Evolutionary conservation across 2,797 vertebrate species (phyloP), one percentile per base, ranked within the genome.

Genomic region (Avahi laniger): DNA sequence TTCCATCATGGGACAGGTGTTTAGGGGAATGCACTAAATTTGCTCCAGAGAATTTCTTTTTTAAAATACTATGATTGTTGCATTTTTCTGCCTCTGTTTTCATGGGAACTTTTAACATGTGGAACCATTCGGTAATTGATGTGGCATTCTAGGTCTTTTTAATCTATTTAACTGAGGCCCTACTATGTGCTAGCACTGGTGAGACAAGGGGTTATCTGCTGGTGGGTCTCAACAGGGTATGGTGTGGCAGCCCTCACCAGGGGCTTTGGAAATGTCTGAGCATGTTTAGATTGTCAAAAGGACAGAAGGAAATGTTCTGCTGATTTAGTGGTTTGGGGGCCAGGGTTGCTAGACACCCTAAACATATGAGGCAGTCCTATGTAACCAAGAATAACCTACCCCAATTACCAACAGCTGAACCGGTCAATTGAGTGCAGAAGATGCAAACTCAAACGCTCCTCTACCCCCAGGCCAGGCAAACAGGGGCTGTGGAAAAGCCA

Each of bases 1-100:
- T 35, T 9, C n/a, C 75, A 83, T 57, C 10, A 14, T 63, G 84
- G 83, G 93, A 96, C 97, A 98, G 97, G 96, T 97, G 96, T 97
- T 96, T 93, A 90, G 82, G 69, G 76, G 91, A 94, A 97, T 92
- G 95, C 7, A 13, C 91, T 76, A 85, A 72, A 93, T 93, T 96
- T 59, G 80, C 93, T 95, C 63, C 91, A 95, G 95, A 96, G 91
- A 91, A 92, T 96, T 96, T 95, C 52, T 80, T 94, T 93, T 83
- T 7, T 13, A 67, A 87, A 93, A 65, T 54, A 41, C 48, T 90
- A 22, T 7, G 41, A 94, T 93, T 65, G 61, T 43, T 95, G 69
- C 48, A 88, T 85, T 97, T 95, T 89, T 65, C 76, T 96, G 95
- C 81, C 79, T 95, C 59, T 30, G 4, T 89, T 88, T 85, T 96